A percentile compares a stretch with the other conserved stretches of the same genome.
Evolutionary conservation across 2,797 vertebrate species (phyloP).

Genomic region (Gadopsis marmoratus): DNA sequence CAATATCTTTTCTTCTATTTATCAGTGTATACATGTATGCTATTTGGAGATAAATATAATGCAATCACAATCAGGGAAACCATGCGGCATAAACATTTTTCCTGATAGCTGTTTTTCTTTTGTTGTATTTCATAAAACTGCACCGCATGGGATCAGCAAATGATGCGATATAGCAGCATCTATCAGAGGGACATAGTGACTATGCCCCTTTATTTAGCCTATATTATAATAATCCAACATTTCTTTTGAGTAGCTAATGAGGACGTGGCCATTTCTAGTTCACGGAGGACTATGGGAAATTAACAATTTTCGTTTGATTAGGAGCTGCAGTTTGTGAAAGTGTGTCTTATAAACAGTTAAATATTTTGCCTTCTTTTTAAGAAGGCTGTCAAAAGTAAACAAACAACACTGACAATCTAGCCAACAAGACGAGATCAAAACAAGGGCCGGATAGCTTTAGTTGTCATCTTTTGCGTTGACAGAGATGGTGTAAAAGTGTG

Average conservation of each 20-base stretch:
- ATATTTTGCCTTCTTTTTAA: slow-evolving; percentile 26
- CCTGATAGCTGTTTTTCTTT: background rate
- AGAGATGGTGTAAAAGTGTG: background rate
- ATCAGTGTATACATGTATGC: background rate
- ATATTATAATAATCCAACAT: background rate
- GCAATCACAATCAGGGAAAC: background rate
- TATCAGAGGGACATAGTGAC: background rate
- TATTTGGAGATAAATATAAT: background rate
- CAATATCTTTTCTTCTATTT: background rate
- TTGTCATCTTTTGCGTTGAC: slow-evolving; percentile 7
- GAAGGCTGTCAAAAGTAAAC: slow-evolving; percentile 46
- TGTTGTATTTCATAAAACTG: background rate
- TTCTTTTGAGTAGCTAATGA: slow-evolving; percentile 31
- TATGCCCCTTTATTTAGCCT: background rate
- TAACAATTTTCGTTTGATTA: slow-evolving; percentile 37
- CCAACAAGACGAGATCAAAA: slow-evolving; percentile 31
- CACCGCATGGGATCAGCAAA: background rate
- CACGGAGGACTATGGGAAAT: slow-evolving; percentile 20
- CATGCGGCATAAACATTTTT: background rate
- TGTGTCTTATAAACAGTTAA: slow-evolving; percentile 12
- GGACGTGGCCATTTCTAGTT: slow-evolving; percentile 10
- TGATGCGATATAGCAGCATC: background rate
- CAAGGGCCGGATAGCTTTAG: background rate
- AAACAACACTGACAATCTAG: slow-evolving; percentile 39
- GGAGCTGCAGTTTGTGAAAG: slow-evolving; percentile 15